These are phyloP conservation scores for Halisarca cf. caerulea DNA, from an alignment of 37 sponge, comb jelly and placozoan genomes.

Conservation along the genomic window DNA sequence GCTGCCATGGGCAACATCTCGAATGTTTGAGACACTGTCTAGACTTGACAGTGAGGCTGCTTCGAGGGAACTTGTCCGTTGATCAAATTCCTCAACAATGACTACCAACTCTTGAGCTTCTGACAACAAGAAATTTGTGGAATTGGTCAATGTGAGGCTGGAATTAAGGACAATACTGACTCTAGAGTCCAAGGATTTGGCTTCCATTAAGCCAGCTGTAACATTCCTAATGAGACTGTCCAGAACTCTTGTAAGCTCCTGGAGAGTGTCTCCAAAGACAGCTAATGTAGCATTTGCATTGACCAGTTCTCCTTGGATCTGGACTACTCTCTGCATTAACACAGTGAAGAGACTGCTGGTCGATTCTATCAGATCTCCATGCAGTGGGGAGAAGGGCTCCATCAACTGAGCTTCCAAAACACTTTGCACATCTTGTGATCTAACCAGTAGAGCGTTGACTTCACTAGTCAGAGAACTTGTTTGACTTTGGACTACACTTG, in stretches of 20 bases:
- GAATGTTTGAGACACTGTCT: neutral
- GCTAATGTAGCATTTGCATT: neutral
- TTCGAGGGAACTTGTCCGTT: neutral
- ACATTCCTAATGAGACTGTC: neutral
- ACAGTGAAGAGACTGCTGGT: neutral
- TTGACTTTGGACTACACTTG: neutral
- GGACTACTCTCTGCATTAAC: neutral
- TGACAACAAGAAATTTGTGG: neutral
- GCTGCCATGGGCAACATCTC: neutral
- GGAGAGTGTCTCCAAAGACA: neutral
- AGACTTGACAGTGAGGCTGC: neutral
- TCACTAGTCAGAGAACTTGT: neutral
- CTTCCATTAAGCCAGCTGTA: neutral
- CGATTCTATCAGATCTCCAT: neutral
- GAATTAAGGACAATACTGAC: neutral
- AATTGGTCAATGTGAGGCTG: neutral
- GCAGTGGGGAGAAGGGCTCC: constrained; percentile 5
- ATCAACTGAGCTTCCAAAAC: neutral
- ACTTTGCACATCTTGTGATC: neutral
- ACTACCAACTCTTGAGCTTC: neutral
- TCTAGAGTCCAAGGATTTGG: neutral
- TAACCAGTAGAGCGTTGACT: neutral
- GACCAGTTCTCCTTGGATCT: neutral
- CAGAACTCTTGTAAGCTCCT: neutral
- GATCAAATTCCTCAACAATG: neutral